Evolutionary conservation across 64 coral and sea anemone genomes (phyloP).

Genomic region (Porites lutea): DNA sequence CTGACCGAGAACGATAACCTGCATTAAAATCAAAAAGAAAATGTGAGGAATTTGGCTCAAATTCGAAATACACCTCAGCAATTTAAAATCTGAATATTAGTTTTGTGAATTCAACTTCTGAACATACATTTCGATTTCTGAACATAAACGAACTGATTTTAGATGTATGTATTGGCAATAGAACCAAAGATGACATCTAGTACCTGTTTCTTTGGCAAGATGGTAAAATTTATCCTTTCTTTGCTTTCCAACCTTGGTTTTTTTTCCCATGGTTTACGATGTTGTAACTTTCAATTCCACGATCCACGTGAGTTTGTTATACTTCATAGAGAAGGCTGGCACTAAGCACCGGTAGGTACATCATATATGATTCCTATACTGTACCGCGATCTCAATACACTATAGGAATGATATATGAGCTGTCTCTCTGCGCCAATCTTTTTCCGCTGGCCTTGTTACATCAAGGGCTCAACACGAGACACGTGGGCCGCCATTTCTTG

Average conservation of each 20-base stretch:
- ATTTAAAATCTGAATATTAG: too few species aligned
- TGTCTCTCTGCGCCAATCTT: not conserved
- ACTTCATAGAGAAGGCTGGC: not conserved
- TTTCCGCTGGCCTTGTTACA: not conserved
- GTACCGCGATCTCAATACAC: too few species aligned
- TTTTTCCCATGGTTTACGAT: constrained; percentile 80
- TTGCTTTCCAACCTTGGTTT: constrained; percentile 90
- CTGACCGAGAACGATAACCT: constrained; percentile 98
- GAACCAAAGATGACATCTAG: not conserved
- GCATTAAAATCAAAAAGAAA: not conserved
- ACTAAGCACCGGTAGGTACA: not conserved
- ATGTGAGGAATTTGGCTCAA: not conserved
- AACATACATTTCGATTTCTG: too few species aligned
- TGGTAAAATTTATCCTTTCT: constrained; percentile 99
- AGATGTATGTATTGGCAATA: too few species aligned
- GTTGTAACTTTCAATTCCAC: not conserved
- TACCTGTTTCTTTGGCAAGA: constrained; percentile 99
- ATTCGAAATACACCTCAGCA: too few species aligned
- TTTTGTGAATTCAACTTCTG: too few species aligned
- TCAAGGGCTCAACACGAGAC: not conserved
- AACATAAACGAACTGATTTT: too few species aligned
- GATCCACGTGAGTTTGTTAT: not conserved
- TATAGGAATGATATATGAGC: too few species aligned
- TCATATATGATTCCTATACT: too few species aligned
- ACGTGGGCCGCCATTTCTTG: constrained; percentile 89